These are phyloP conservation scores for Alligator sinensis DNA, from an alignment of 2,113 vertebrate species.

Conservation along the genomic window DNA sequence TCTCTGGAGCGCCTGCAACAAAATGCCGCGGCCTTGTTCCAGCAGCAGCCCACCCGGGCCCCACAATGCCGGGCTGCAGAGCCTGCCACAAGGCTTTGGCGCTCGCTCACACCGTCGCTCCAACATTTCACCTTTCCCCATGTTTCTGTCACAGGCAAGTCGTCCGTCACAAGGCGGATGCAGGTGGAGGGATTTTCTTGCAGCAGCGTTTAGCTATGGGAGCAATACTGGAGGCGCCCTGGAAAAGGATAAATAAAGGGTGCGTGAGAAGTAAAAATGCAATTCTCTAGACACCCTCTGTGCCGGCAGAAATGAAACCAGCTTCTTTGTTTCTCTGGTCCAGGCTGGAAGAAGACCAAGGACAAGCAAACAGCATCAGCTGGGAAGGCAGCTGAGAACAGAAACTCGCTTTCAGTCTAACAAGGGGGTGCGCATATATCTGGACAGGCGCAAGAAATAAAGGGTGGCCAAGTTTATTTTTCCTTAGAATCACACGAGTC, in stretches of 20 bases:
- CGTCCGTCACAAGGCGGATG: neutral
- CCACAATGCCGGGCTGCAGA: neutral
- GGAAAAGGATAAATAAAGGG: neutral
- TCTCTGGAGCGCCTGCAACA: neutral
- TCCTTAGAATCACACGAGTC: neutral
- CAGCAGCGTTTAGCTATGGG: neutral
- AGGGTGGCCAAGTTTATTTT: neutral
- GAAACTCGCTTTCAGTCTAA: neutral
- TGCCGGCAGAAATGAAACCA: neutral
- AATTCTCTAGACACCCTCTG: neutral
- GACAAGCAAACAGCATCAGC: neutral
- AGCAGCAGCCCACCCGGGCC: neutral
- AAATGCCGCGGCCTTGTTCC: neutral
- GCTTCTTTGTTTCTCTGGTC: neutral
- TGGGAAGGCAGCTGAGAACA: neutral
- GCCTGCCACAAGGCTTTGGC: neutral
- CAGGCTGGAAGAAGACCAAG: neutral
- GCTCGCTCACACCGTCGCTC: neutral
- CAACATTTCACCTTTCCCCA: neutral
- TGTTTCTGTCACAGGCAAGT: neutral
- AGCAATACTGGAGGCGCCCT: neutral
- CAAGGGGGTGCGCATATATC: neutral
- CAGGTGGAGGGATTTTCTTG: neutral
- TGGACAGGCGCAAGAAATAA: neutral
- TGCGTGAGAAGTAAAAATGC: accelerated